Evolutionary conservation across 1,140 invertebrate genomes (phyloP), one percentile per base, ranked within the genome.

Genomic region (Drosophila gunungcola): DNA sequence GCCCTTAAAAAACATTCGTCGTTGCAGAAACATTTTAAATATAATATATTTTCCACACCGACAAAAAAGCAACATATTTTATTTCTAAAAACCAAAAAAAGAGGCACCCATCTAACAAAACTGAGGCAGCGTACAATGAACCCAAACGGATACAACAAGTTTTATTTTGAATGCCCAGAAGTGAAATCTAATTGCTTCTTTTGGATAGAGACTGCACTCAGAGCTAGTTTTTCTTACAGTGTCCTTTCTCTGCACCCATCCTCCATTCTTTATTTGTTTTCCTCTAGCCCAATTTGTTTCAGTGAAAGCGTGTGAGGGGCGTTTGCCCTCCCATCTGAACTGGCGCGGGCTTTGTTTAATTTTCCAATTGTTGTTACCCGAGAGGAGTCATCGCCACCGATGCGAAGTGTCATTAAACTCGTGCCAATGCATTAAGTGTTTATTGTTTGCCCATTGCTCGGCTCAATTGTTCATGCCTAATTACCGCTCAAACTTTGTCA

Each of bases 351-450:
- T 75, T 75, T 75, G 73, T 75, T 75, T 75, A 75, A 75, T 75
- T 75, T 74, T 75, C 41, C 73, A 75, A 75, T 75, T 65, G 73
- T 46, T 57, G 43, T 51, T 51, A 36, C 11, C 21, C 36, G 36
- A 41, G 67, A 69, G 67, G 67, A 70, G 67, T 70, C 67, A 69
- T 70, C 64, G 64, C 65, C 67, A 45, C 57, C 69, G 52, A 63
- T 38, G 56, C 69, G 29, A 64, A 74, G 72, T 74, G 72, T 63
- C 70, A 74, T 74, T 74, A 64, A 64, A 74, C 72, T 74, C 72
- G 70, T 74, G 58, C 42, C 72, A 74, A 74, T 73, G 70, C 70
- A 74, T 74, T 70, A 70, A 70, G 67, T 70, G 67, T 69, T 70
- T 70, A 70, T 70, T 70, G 67, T 70, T 70, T 70, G 67, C 29